Evolutionary conservation across 2,888 invertebrate genomes (phyloP).

Genomic region (Andrena fulva): DNA sequence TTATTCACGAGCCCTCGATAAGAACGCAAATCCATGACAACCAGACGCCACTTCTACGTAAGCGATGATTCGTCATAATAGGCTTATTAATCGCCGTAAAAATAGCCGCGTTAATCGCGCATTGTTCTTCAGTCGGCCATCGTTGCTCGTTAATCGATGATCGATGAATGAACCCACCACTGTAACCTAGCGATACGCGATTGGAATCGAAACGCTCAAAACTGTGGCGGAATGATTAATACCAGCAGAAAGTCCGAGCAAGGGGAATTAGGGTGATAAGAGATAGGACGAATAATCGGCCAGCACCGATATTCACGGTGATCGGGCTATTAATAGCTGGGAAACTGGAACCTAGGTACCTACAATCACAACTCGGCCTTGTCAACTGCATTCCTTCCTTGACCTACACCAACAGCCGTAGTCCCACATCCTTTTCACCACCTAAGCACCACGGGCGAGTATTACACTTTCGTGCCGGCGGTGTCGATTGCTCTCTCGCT

Average conservation of each 20-base stretch:
- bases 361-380: constrained; percentile 81
- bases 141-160: neutral
- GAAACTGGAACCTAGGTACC: constrained; percentile 71
- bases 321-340: constrained; percentile 71
- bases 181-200: neutral
- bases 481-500: constrained; percentile 47
- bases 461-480: constrained; percentile 62
- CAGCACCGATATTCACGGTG: constrained; percentile 55
- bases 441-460: constrained; percentile 66
- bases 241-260: neutral
- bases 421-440: constrained; percentile 80
- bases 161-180: constrained; percentile 24
- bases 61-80: constrained; percentile 6
- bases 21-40: neutral
- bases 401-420: constrained; percentile 81
- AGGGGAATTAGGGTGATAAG: constrained; percentile 6
- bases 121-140: neutral
- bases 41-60: neutral
- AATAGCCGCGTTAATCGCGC: constrained; percentile 11
- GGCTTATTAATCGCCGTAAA: constrained; percentile 11
- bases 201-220: constrained; percentile 4
- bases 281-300: constrained; percentile 53
- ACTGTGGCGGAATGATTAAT: neutral
- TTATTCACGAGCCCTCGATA: neutral
- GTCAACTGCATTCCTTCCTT: constrained; percentile 84